phyloP scores from a whole-genome alignment of 2,888 invertebrate species.

The Julus scanicus region DNA sequence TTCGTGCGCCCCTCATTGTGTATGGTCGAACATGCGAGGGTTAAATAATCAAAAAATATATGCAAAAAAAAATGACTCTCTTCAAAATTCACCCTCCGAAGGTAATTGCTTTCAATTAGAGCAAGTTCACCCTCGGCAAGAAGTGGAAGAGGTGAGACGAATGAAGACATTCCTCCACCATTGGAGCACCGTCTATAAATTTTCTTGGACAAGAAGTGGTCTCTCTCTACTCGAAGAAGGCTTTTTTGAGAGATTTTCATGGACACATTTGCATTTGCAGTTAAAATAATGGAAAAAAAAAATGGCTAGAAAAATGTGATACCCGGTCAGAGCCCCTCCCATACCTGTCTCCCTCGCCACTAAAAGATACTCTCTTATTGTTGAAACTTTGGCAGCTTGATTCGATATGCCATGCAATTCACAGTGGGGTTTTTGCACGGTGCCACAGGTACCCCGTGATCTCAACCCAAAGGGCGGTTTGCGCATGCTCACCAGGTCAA shows the following conservation, averaged over 20 bases:
- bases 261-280: conserved; percentile 39
- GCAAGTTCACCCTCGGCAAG: conserved; percentile 38
- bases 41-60: conserved; percentile 31
- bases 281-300: conserved; percentile 28
- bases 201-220: conserved; percentile 27
- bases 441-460: conserved; percentile 40
- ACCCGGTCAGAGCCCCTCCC: conserved; percentile 40
- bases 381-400: conserved; percentile 50
- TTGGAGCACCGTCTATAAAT: conserved; percentile 22
- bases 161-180: conserved; percentile 24
- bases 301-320: conserved; percentile 25
- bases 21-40: neutral
- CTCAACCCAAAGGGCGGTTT: neutral
- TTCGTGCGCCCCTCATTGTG: neutral
- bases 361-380: conserved; percentile 41
- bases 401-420: conserved; percentile 50
- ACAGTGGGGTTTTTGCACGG: conserved; percentile 49
- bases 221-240: neutral
- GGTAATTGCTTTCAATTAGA: conserved; percentile 45
- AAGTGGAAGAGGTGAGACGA: conserved; percentile 37
- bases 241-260: neutral
- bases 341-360: conserved; percentile 22
- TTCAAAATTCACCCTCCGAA: conserved; percentile 39
- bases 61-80: neutral
- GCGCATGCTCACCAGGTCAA: conserved; percentile 16